Conservation (phyloP, 2,113 vertebrate species). For the Hyla sarda region DNA sequence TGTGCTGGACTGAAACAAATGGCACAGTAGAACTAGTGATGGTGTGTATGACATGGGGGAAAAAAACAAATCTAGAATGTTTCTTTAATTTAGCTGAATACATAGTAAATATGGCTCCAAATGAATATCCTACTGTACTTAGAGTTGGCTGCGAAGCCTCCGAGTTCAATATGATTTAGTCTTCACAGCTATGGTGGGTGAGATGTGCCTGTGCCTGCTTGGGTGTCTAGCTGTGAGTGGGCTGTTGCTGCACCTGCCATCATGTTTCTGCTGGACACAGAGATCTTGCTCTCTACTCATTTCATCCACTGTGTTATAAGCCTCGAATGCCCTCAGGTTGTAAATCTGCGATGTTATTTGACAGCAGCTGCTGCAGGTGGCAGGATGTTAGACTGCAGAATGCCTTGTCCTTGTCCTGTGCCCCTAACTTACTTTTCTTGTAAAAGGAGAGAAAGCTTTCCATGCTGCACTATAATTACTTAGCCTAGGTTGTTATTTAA, state of each 20-base stretch:
- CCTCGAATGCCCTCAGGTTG: not conserved
- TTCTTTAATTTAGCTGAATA: not conserved
- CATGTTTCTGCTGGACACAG: not conserved
- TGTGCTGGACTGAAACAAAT: no score
- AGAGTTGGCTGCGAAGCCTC: not conserved
- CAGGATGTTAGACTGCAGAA: conserved; percentile 7
- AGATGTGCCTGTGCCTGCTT: not conserved
- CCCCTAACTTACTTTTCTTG: not conserved
- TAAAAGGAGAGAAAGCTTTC: conserved; percentile 8
- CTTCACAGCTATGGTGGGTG: not conserved
- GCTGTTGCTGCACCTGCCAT: not conserved
- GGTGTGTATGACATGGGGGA: no score
- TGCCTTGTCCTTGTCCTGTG: not conserved
- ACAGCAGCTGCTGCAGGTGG: conserved; percentile 36
- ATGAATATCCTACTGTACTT: not conserved
- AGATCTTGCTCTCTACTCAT: not conserved
- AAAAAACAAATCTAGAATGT: no score
- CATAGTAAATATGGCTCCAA: not conserved
- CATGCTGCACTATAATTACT: conserved; percentile 13
- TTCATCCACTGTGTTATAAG: not conserved
- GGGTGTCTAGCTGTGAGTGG: not conserved
- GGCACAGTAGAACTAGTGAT: no score
- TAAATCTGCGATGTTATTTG: conserved; percentile 55
- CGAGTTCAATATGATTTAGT: conserved; percentile 1
- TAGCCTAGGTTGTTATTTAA: conserved; percentile 29